Evolutionary conservation across 2,888 invertebrate genomes (phyloP).

Genomic region (Limnephilus lunatus): DNA sequence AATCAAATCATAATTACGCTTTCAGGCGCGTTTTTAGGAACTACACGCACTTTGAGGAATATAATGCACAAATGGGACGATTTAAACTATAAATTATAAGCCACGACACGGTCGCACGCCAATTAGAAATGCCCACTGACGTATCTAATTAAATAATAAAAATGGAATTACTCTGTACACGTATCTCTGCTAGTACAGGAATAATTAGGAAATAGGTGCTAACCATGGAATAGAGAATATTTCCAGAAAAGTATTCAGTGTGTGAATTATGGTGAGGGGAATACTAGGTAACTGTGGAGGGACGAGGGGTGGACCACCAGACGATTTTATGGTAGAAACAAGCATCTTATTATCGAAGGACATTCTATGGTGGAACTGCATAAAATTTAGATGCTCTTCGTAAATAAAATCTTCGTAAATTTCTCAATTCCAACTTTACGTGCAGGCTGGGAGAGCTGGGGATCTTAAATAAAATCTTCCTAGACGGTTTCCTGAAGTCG

Average conservation of each 20-base stretch:
- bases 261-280: not conserved
- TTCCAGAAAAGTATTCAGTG: not conserved
- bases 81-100: not conserved
- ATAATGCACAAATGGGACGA: not conserved
- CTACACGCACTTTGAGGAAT: not conserved
- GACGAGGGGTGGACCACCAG: too few relatives aligned
- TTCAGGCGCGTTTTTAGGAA: slow-evolving; percentile 7
- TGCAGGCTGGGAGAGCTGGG: too few relatives aligned
- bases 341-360: too few relatives aligned
- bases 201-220: not conserved
- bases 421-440: too few relatives aligned
- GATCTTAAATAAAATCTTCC: too few relatives aligned
- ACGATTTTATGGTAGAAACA: too few relatives aligned
- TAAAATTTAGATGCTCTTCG: too few relatives aligned
- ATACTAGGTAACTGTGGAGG: not conserved
- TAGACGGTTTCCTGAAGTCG: too few relatives aligned
- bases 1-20: slow-evolving; percentile 18
- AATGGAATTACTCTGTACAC: not conserved
- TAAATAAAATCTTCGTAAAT: too few relatives aligned
- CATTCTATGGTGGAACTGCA: too few relatives aligned
- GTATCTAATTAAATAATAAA: slow-evolving; percentile 17
- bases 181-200: not conserved
- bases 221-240: not conserved
- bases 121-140: slow-evolving; percentile 9
- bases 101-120: slow-evolving; percentile 14